Percentiles rank a stretch among this genome's conserved stretches.
These are phyloP conservation scores for Sebastes elongatus DNA, from an alignment of 2,797 vertebrate species.

Conservation along the genomic window DNA sequence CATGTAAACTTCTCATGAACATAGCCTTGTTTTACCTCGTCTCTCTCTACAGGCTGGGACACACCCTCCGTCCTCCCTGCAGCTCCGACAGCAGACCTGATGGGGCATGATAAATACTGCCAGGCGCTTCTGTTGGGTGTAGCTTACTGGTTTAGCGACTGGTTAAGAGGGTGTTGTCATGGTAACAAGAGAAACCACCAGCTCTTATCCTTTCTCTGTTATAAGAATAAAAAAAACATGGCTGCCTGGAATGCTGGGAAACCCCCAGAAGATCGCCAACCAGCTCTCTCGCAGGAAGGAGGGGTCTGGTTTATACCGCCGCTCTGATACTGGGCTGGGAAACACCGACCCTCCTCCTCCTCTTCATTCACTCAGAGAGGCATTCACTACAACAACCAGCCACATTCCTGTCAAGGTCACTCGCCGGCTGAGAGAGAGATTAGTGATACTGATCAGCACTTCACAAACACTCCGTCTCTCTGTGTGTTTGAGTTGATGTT, in stretches of 20 bases:
- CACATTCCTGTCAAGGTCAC: slow-evolving; percentile 51
- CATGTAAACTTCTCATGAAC: too few relatives aligned
- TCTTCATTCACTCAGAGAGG: slow-evolving; percentile 27
- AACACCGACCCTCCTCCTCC: slow-evolving; percentile 15
- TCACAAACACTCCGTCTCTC: neutral
- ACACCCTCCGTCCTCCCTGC: too few relatives aligned
- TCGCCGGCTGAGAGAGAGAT: neutral
- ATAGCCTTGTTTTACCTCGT: too few relatives aligned
- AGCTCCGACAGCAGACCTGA: too few relatives aligned
- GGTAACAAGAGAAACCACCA: slow-evolving; percentile 16
- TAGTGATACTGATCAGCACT: slow-evolving; percentile 21
- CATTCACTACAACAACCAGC: slow-evolving; percentile 46
- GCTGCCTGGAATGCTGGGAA: slow-evolving; percentile 36
- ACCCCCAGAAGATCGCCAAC: slow-evolving; percentile 17
- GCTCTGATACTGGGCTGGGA: neutral
- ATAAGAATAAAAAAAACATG: slow-evolving; percentile 21
- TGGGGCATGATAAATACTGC: too few relatives aligned
- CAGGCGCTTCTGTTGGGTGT: neutral
- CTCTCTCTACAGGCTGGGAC: too few relatives aligned
- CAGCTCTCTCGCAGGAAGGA: neutral
- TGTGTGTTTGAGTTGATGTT: neutral
- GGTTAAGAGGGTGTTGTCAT: neutral
- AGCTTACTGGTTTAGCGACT: neutral
- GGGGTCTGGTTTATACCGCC: neutral
- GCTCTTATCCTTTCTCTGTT: neutral